Conservation (phyloP, 2,113 vertebrate genomes). For the Thunnus maccoyii region DNA sequence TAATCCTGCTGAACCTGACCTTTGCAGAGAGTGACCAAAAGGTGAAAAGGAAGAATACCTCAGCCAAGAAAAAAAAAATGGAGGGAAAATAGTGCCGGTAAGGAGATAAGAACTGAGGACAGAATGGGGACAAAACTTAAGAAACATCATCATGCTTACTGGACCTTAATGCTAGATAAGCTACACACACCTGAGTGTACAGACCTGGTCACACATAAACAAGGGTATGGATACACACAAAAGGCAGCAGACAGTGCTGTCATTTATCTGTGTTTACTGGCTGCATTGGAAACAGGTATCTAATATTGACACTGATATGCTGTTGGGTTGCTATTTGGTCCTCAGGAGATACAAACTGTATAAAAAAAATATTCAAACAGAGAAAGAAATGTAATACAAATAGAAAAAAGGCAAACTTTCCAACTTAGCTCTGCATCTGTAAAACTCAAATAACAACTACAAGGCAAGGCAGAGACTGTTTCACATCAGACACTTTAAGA, state of each 20-base stretch:
- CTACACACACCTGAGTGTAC: slow-evolving; percentile 44
- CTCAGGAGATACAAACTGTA: slow-evolving; percentile 8
- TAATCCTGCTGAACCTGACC: background rate
- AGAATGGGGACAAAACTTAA: slow-evolving; percentile 68
- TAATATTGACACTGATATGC: slow-evolving; percentile 58
- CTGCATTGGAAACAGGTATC: slow-evolving; percentile 45
- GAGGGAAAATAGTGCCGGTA: background rate
- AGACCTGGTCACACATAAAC: slow-evolving; percentile 38
- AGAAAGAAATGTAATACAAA: background rate
- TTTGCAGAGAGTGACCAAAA: slow-evolving; percentile 17
- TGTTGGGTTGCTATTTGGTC: slow-evolving; percentile 16
- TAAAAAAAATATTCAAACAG: slow-evolving; percentile 10
- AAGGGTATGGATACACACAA: background rate
- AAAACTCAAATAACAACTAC: background rate
- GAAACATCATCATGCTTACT: slow-evolving; percentile 67
- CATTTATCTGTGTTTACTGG: slow-evolving; percentile 70
- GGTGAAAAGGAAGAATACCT: slow-evolving; percentile 15
- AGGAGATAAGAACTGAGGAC: slow-evolving; percentile 59
- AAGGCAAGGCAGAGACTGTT: too few species aligned
- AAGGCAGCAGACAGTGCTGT: slow-evolving; percentile 34
- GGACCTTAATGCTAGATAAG: slow-evolving; percentile 69
- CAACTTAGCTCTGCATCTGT: background rate
- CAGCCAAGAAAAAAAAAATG: background rate
- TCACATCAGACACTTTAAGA: too few species aligned
- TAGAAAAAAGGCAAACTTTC: background rate